Percentiles rank a stretch among this genome's conserved stretches.
Conservation (phyloP, 2,797 vertebrate species). For the Falco biarmicus region DNA sequence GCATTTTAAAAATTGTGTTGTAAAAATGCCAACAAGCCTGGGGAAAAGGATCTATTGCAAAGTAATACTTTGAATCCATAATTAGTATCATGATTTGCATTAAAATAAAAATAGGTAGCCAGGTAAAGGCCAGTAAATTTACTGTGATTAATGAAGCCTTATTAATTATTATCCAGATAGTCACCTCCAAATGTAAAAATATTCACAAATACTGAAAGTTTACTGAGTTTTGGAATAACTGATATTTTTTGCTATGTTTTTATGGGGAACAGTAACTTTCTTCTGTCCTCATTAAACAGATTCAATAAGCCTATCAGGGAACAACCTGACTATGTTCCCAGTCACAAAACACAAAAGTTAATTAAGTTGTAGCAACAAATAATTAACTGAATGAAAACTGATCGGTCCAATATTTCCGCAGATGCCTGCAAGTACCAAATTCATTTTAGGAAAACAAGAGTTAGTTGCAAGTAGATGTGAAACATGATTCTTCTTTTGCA, state of each 20-base stretch:
- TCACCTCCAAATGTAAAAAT: background rate
- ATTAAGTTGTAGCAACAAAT: background rate
- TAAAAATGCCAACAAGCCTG: background rate
- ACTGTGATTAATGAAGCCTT: background rate
- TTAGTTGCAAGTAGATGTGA: background rate
- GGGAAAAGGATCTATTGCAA: background rate
- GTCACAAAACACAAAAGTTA: background rate
- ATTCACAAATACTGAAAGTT: background rate
- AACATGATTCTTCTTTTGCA: background rate
- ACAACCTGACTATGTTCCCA: background rate
- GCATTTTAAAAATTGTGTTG: background rate
- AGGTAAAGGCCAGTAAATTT: background rate
- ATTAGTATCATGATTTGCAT: background rate
- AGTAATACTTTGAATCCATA: background rate
- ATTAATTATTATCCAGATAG: background rate
- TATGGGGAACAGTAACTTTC: background rate
- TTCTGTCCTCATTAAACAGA: background rate
- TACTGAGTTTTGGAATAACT: background rate
- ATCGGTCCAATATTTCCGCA: background rate
- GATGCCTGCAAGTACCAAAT: background rate
- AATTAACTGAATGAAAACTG: background rate
- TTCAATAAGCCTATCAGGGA: background rate
- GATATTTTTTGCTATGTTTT: background rate
- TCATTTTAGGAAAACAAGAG: background rate
- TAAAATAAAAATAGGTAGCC: background rate